Conservation (phyloP, 2,797 vertebrate species). For the Eleutherodactylus coqui region DNA sequence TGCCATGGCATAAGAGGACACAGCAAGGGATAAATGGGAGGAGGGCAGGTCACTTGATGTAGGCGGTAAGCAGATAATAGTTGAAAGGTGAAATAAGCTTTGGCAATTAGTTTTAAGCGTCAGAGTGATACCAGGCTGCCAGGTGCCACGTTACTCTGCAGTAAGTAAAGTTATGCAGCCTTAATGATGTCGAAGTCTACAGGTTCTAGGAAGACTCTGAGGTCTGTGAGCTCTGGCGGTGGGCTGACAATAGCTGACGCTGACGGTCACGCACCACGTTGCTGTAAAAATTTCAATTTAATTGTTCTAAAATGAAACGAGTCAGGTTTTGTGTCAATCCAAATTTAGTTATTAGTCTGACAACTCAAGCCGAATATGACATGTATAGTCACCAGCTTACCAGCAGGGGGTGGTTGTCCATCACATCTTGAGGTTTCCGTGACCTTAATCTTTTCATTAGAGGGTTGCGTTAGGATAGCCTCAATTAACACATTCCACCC, state of each 20-base stretch:
- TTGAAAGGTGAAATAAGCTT: slow-evolving; percentile 13
- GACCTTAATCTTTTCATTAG: slow-evolving; percentile 53
- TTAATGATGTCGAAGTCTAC: background rate
- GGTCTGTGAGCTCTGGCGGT: background rate
- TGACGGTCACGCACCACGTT: background rate
- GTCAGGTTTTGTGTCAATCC: background rate
- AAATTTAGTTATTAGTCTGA: background rate
- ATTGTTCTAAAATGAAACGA: background rate
- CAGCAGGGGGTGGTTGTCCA: slow-evolving; percentile 28
- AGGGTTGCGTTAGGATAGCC: slow-evolving; percentile 41
- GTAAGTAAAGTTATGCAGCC: background rate
- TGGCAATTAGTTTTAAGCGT: slow-evolving; percentile 8
- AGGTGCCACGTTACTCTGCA: background rate
- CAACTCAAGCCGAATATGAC: background rate
- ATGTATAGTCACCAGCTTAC: background rate
- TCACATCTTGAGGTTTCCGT: slow-evolving; percentile 24
- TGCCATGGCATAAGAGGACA: slow-evolving; percentile 29
- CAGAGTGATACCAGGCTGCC: background rate
- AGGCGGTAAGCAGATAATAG: slow-evolving; percentile 38
- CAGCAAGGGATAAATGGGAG: slow-evolving; percentile 40
- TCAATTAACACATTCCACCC: slow-evolving; percentile 15
- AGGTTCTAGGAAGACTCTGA: background rate
- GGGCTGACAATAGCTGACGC: background rate
- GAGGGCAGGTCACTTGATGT: slow-evolving; percentile 23
- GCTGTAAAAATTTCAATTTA: background rate